Percentiles rank a stretch among this genome's conserved stretches.
phyloP scores from a whole-genome alignment of 2,113 vertebrate species.

The Chitala chitala region DNA sequence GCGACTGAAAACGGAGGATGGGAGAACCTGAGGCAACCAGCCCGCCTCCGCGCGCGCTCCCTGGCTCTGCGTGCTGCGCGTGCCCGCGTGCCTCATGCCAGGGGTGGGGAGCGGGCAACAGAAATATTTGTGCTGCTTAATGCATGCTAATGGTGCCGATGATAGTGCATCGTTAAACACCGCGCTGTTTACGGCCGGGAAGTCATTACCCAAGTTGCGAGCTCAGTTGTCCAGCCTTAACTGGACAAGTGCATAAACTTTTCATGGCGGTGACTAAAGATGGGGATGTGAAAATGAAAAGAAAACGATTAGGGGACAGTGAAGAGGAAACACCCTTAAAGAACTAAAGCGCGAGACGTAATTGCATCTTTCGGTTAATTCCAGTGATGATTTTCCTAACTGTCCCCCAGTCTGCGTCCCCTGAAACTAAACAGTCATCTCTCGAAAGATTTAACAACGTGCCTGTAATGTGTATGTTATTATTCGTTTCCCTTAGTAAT shows the following conservation, averaged over 20 bases:
- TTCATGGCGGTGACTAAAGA: not conserved
- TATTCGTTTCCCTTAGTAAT: not conserved
- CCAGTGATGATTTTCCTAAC: not conserved
- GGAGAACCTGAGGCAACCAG: conserved; percentile 58
- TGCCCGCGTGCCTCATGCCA: conserved; percentile 37
- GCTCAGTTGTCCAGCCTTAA: not conserved
- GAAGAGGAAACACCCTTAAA: too few species aligned
- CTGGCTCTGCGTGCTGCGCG: conserved; percentile 45
- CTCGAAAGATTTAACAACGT: not conserved
- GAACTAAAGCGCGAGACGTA: too few species aligned
- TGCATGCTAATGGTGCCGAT: not conserved
- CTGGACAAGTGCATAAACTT: not conserved
- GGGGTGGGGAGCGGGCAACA: conserved; percentile 11
- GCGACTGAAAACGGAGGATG: conserved; percentile 48
- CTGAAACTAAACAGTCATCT: not conserved
- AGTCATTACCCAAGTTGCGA: not conserved
- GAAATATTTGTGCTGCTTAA: conserved; percentile 9
- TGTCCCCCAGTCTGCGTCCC: not conserved
- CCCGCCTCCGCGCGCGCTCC: conserved; percentile 70
- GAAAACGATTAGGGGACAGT: too few species aligned
- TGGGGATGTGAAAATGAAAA: too few species aligned
- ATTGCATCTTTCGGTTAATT: too few species aligned
- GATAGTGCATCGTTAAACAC: not conserved
- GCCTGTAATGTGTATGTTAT: not conserved
- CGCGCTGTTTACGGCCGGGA: not conserved